A percentile compares a stretch with the other conserved stretches of the same genome.
Conservation (phyloP, 2,113 vertebrate genomes). For the Chlorodrepanis virens region DNA sequence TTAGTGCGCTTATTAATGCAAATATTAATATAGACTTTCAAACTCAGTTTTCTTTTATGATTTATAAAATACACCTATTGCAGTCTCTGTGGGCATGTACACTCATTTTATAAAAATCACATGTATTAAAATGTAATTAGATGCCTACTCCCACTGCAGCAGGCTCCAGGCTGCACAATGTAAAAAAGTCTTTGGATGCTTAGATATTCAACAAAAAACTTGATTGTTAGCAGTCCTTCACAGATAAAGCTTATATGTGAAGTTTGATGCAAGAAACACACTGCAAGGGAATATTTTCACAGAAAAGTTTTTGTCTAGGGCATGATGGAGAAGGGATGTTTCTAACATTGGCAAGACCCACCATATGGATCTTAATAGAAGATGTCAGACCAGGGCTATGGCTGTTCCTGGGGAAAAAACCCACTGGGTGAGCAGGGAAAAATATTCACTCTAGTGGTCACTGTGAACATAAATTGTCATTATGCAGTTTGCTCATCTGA, state of each 20-base stretch:
- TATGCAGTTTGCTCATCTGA: background rate
- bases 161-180: background rate
- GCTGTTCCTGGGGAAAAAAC: background rate
- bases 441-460: background rate
- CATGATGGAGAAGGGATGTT: background rate
- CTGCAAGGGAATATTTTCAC: background rate
- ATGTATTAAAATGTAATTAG: constrained; percentile 38
- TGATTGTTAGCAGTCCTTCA: background rate
- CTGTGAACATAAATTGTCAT: background rate
- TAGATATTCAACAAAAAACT: background rate
- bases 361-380: background rate
- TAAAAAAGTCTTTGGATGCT: background rate
- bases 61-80: constrained; percentile 28
- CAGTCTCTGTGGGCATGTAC: constrained; percentile 29
- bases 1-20: constrained; percentile 22
- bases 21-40: constrained; percentile 21
- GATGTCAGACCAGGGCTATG: background rate
- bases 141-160: background rate
- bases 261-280: background rate
- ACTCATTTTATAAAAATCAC: constrained; percentile 23
- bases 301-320: background rate
- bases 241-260: background rate
- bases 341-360: background rate
- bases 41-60: constrained; percentile 23
- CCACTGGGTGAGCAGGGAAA: background rate